Evolutionary conservation across 2,113 vertebrate species (phyloP), one percentile per base, ranked within the genome.

Genomic region (Cygnus atratus): DNA sequence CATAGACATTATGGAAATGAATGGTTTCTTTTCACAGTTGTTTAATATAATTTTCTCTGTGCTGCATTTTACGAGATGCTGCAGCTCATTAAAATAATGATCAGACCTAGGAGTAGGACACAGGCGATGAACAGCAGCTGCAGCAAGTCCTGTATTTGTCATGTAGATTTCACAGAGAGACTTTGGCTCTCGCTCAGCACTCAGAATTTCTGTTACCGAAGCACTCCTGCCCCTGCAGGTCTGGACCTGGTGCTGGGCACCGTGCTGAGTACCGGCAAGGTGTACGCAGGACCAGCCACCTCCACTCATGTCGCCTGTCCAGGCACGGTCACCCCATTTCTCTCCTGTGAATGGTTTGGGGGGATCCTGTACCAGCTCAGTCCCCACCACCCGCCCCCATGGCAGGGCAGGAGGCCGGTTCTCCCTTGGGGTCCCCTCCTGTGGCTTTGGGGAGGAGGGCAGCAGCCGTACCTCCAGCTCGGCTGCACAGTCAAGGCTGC

Each of bases 61-160:
- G 57, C 73, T 84, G 73, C 25, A 35, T 72, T 89, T 93, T 58
- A 41, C 12, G 65, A 74, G 67, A 79, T 43, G 72, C 33, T 73
- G 86, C 75, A 71, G 52, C 76, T 95, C 92, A 68, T 95, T 96
- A 90, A 91, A 94, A 75, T 75, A 78, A 76, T 13, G 84, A 78
- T 75, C 91, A 83, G 80, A 62, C 9, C 4, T 1, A 83, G 73
- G 72, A 74, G 31, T 17, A 43, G 78, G 68, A 55, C 16, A 22
- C 58, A 52, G 82, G 66, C 29, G 2, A 19, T 4, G 37, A 68
- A 2, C 46, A 54, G 83, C 90, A 78, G 81, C 84, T 67, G 71
- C 80, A 13, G 41, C 33, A 6, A n/a, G 44, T 20, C 65, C 78
- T 4, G 13, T 1, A 16, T 13, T 2, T 13, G 39, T 35, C n/a